Evolutionary conservation across 1,140 invertebrate species (phyloP).

Genomic region (Trinorchestia longiramus): DNA sequence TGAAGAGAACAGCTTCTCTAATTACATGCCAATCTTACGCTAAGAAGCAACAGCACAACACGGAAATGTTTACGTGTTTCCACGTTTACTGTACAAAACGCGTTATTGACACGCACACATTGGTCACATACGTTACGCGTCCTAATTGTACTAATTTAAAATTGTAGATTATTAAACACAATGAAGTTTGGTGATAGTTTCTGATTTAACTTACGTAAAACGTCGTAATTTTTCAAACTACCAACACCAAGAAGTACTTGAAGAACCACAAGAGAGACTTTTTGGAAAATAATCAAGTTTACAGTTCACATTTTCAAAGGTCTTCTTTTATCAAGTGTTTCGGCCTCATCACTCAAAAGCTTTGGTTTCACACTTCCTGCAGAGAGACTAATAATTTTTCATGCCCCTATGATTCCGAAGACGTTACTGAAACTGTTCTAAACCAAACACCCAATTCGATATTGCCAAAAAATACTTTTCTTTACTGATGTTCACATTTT

Average conservation of each 20-base stretch:
- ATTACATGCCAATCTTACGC: not conserved
- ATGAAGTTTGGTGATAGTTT: not conserved
- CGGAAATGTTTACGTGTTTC: not conserved
- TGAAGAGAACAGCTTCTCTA: not conserved
- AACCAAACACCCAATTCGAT: not conserved
- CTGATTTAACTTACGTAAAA: not conserved
- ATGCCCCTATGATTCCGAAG: not conserved
- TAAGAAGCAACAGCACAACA: not conserved
- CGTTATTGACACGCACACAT: not conserved
- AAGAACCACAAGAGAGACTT: not conserved
- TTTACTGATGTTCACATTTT: not conserved
- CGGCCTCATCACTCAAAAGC: not conserved
- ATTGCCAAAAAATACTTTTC: not conserved
- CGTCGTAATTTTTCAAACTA: not conserved
- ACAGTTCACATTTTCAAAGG: not conserved
- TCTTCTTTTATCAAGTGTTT: not conserved
- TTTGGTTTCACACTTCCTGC: not conserved
- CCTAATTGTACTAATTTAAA: too few species aligned
- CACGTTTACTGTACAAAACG: not conserved
- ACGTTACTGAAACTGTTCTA: not conserved
- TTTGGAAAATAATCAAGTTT: not conserved
- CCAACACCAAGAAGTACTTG: not conserved
- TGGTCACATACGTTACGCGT: not conserved
- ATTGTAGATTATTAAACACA: not conserved
- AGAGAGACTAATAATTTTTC: not conserved